phyloP scores from a whole-genome alignment of 1,140 invertebrate species.

The Brachionus calyciflorus region DNA sequence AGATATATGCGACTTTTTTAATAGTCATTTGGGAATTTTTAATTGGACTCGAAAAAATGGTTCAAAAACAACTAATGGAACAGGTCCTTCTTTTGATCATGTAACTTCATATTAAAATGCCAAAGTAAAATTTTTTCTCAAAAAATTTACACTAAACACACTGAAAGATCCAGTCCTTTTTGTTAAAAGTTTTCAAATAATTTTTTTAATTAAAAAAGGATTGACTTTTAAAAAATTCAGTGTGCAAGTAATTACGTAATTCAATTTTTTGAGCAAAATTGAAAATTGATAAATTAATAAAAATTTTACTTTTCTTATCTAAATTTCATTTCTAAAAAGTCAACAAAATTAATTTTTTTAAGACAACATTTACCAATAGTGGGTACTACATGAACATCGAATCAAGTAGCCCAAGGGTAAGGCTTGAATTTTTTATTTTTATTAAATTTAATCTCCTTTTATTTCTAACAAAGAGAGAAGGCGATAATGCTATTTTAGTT shows the following conservation, averaged over 20 bases:
- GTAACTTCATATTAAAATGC: too few species aligned
- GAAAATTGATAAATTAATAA: neutral
- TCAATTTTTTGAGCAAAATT: too few species aligned
- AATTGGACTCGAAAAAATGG: slow-evolving; percentile 55
- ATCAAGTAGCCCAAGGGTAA: slow-evolving; percentile 16
- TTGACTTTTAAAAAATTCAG: too few species aligned
- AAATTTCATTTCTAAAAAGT: neutral
- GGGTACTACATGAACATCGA: slow-evolving; percentile 45
- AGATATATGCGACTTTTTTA: slow-evolving; percentile 52
- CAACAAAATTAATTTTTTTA: too few species aligned
- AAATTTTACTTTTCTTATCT: neutral
- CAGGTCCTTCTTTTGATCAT: slow-evolving; percentile 48
- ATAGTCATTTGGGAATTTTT: slow-evolving; percentile 54
- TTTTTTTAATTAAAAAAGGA: too few species aligned
- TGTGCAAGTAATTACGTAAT: too few species aligned
- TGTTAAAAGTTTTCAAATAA: too few species aligned
- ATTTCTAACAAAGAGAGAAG: neutral
- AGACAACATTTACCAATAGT: neutral
- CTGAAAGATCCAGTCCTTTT: too few species aligned
- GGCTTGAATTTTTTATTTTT: neutral
- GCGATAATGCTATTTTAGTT: slow-evolving; percentile 18
- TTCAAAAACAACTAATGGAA: slow-evolving; percentile 40
- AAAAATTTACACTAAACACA: too few species aligned
- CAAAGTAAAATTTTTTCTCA: too few species aligned
- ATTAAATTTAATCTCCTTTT: neutral